phyloP scores from a whole-genome alignment of 2,888 invertebrate species.

The Acleris laterana region DNA sequence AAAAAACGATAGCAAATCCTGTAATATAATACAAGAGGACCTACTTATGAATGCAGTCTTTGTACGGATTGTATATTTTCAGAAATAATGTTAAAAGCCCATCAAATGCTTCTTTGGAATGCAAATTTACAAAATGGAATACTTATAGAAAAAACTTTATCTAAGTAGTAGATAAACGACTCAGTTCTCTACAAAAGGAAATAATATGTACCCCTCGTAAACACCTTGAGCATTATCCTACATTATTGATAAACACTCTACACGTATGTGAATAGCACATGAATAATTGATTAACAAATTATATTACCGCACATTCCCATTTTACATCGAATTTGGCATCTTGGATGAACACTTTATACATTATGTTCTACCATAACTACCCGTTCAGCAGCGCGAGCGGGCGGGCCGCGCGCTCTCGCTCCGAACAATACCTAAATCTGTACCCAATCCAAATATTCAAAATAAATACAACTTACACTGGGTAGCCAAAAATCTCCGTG shows the following conservation, averaged over 20 bases:
- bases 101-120: conserved; percentile 58
- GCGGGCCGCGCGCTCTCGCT: background rate
- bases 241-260: conserved; percentile 77
- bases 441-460: conserved; percentile 11
- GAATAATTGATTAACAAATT: conserved; percentile 74
- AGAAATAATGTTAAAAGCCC: conserved; percentile 65
- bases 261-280: conserved; percentile 62
- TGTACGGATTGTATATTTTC: conserved; percentile 68
- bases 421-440: conserved; percentile 14
- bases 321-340: conserved; percentile 82
- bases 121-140: conserved; percentile 69
- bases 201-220: conserved; percentile 70
- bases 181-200: conserved; percentile 60
- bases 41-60: conserved; percentile 77
- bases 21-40: conserved; percentile 61
- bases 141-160: conserved; percentile 51
- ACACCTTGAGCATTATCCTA: conserved; percentile 82
- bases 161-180: conserved; percentile 60
- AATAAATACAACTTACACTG: conserved; percentile 33
- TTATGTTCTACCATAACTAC: conserved; percentile 31
- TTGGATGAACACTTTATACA: conserved; percentile 74
- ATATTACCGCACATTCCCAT: conserved; percentile 61
- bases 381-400: background rate
- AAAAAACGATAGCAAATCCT: conserved; percentile 66
- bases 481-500: conserved; percentile 34